Evolutionary conservation across 1,140 invertebrate species (phyloP).

Genomic region (Drosophila orena): DNA sequence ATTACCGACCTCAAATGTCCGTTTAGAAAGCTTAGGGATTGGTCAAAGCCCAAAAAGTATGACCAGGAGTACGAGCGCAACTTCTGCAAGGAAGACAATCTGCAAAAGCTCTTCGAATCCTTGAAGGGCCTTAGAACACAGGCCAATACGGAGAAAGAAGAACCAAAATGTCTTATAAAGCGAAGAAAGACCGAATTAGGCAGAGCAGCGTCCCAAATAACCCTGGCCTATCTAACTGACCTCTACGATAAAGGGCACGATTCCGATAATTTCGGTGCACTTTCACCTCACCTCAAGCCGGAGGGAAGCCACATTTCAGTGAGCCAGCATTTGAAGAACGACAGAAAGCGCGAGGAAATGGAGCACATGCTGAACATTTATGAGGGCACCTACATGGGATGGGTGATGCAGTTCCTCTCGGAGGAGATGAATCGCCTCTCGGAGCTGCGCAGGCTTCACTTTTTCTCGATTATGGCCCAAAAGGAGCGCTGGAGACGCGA

Average conservation of each 20-base stretch:
- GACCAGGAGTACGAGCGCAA: slow-evolving; percentile 74
- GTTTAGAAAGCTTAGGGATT: slow-evolving; percentile 69
- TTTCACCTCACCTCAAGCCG: not conserved
- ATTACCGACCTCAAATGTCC: slow-evolving; percentile 59
- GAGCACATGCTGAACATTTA: slow-evolving; percentile 64
- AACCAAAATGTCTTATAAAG: slow-evolving; percentile 51
- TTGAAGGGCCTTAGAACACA: slow-evolving; percentile 40
- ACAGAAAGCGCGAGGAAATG: slow-evolving; percentile 52
- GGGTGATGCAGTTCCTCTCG: slow-evolving; percentile 73
- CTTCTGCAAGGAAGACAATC: slow-evolving; percentile 70
- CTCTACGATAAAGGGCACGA: not conserved
- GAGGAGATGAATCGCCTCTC: slow-evolving; percentile 89
- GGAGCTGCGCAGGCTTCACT: slow-evolving; percentile 89
- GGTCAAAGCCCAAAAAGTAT: slow-evolving; percentile 72
- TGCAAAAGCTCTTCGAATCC: slow-evolving; percentile 73
- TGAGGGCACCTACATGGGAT: slow-evolving; percentile 72
- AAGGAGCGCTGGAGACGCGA: slow-evolving; percentile 88
- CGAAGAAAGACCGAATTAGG: not conserved
- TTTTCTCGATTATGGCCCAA: slow-evolving; percentile 89
- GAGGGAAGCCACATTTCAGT: not conserved
- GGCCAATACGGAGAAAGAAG: slow-evolving; percentile 34
- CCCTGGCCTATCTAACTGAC: not conserved
- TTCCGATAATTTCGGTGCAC: no score
- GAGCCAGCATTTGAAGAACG: slow-evolving; percentile 9
- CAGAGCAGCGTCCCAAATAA: not conserved